Base-by-base conservation (phyloP, 2,113 vertebrate species). In the Callorhinus ursinus region DNA sequence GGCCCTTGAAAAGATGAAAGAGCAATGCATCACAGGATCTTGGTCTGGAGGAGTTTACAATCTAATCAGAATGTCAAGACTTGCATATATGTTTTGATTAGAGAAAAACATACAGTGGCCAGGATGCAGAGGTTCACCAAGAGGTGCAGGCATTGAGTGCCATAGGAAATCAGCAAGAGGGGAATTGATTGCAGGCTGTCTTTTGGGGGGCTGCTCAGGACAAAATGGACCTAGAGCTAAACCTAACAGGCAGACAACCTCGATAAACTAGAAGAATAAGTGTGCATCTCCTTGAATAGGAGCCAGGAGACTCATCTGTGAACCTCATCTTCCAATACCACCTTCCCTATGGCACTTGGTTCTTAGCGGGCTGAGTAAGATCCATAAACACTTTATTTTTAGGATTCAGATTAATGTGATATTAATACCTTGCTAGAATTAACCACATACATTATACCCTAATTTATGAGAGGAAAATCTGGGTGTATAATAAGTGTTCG, bases 351-450 rank as follows among this genome's bases (percentile, higher is more conserved):
- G 95, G 83, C 36, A n/a, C 76, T 72, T 59, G 26, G 24, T 67
- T 90, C 83, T 93, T 81, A 90, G 46, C 92, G 59, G 79, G 33
- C 22, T 72, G 69, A 92, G 95, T 67, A 86, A 92, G 72, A 96
- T 74, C 83, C 76, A 92, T 59, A 96, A 90, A 97, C 96, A 96
- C 76, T 96, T 97, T 95, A 92, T 55, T 93, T 96, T 97, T 98
- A 96, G 96, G 96, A 93, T 74, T 96, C 83, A 95, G 74, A 95
- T 95, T 84, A 97, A 96, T 92, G 24, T 77, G 49, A 51, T 82
- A 84, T 96, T 96, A 96, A 90, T 77, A 85, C 69, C 83, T 96
- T 90, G 65, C 88, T 96, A 79, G 87, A 95, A 93, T 96, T 97
- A 97, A 71, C 90, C 57, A 93, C 22, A 51, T 84, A 55, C 84